Base-by-base conservation (phyloP, 2,888 invertebrate species). In the Lepidonotus clava region DNA sequence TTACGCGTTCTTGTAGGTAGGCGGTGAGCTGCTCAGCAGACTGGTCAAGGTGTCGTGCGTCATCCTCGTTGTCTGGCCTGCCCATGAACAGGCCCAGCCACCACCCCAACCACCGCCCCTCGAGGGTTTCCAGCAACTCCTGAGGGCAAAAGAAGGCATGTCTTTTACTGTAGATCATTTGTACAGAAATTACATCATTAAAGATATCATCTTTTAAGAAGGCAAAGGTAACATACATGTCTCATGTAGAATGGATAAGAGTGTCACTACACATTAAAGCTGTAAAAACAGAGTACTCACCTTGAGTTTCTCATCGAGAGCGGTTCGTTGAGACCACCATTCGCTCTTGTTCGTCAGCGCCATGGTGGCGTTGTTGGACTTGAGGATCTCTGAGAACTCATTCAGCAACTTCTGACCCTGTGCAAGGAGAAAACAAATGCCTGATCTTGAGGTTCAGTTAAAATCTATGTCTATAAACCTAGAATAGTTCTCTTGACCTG, bases 311-410 rank as follows among this genome's bases (percentile, higher is more conserved):
- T 88, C 88, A 76, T 92, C 90, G 36, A 92, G 86, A 21, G 88
- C 85, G 24, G 84, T 84, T 21, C 92, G 88, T 2, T 85, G 84
- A 67, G 86, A 88, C 92, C 92, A 93, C 92, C 92, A 93, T 36
- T 91, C 90, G 40, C 87, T 86, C 85, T 90, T 92, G 77, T 90
- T 88, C 21, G 88, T 89, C 8, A 92, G 85, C 56, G 90, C 89
- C 86, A 90, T 88, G 28, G 88, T 90, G 18, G 91, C 88, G n/a
- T 85, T 84, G 86, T 90, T 91, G 6, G 85, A 85, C 86, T 89
- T 87, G 86, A 91, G 86, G 4, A 92, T 89, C 11, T 86, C 87
- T 14, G 89, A 84, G 85, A 91, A 92, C 38, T 91, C 90, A 21
- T 87, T 86, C 84, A 92, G 85, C 40, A 92, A 80, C 67, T 88